Conservation (phyloP, 1,140 invertebrate genomes). For the Eciton burchellii region DNA sequence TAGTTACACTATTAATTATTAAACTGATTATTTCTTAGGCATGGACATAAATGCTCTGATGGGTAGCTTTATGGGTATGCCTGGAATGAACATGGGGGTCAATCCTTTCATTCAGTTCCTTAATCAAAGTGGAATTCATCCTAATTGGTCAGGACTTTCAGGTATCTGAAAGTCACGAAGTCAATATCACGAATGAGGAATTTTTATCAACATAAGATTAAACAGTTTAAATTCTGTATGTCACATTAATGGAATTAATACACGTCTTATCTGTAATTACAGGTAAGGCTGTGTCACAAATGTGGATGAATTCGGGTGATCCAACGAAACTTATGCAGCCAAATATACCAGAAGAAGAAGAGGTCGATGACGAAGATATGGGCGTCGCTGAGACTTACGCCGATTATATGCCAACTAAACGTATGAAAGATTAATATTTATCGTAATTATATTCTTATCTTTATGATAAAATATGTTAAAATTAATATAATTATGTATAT, state of each 20-base stretch:
- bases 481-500: too few species aligned
- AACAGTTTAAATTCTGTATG: neutral
- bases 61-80: conserved; percentile 82
- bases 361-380: conserved; percentile 98
- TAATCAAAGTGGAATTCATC: conserved; percentile 82
- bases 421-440: conserved; percentile 86
- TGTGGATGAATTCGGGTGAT: conserved; percentile 87
- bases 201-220: neutral
- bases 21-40: conserved; percentile 67
- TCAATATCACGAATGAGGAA: too few species aligned
- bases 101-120: conserved; percentile 84
- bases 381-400: conserved; percentile 99
- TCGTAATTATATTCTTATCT: conserved; percentile 9
- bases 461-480: too few species aligned
- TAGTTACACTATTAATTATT: neutral
- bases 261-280: conserved; percentile 32
- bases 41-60: conserved; percentile 84
- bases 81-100: conserved; percentile 83
- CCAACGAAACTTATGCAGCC: conserved; percentile 83
- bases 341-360: conserved; percentile 89
- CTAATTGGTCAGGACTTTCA: conserved; percentile 80
- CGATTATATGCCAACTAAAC: conserved; percentile 98
- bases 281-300: conserved; percentile 85
- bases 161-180: too few species aligned
- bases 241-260: too few species aligned